Percentiles rank a stretch among this genome's conserved stretches.
phyloP scores from a whole-genome alignment of 2,888 invertebrate species.

The Ornithoptera priamus region DNA sequence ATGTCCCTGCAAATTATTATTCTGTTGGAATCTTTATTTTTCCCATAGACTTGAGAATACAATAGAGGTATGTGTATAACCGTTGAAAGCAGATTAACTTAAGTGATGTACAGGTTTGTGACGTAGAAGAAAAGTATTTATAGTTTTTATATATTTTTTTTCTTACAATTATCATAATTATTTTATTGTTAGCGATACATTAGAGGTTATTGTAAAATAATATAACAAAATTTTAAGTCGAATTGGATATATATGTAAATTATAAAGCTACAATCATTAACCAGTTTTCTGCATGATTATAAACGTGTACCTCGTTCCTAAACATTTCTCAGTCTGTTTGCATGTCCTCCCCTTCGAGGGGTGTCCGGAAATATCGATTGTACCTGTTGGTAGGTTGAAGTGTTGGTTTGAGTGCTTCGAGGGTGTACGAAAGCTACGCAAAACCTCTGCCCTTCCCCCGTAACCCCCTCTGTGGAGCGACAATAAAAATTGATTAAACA shows the following conservation, averaged over 20 bases:
- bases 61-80: constrained; percentile 30
- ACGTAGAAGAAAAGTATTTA: too few species aligned
- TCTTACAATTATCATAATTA: background rate
- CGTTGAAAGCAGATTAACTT: background rate
- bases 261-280: constrained; percentile 16
- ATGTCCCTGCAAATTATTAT: constrained; percentile 65
- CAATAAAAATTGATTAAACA: constrained; percentile 31
- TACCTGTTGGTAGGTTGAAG: constrained; percentile 37
- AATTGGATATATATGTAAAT: background rate
- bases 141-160: too few species aligned
- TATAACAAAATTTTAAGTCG: background rate
- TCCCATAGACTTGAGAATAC: constrained; percentile 36
- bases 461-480: constrained; percentile 14
- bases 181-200: background rate
- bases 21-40: constrained; percentile 54
- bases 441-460: constrained; percentile 27
- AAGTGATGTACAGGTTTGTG: too few species aligned
- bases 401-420: constrained; percentile 51
- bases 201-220: background rate
- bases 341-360: constrained; percentile 42
- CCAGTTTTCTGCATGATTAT: constrained; percentile 30
- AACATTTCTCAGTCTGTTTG: constrained; percentile 51
- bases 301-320: constrained; percentile 49
- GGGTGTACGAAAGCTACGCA: constrained; percentile 35
- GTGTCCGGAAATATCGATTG: constrained; percentile 61